phyloP scores from a whole-genome alignment of 1,140 invertebrate genomes.

The Akabosia matsudoensis region DNA sequence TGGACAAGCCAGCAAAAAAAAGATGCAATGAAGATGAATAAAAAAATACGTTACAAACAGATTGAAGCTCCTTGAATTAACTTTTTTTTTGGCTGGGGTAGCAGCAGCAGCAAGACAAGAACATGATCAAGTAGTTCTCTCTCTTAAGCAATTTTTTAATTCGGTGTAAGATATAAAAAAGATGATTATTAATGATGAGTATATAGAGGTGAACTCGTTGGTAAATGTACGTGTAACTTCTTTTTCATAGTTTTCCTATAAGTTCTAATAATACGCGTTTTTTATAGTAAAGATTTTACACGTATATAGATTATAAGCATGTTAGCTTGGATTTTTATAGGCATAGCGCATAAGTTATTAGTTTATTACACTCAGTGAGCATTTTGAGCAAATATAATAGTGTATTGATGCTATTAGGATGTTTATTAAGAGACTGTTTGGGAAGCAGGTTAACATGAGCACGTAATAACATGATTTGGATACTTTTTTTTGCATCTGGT shows the following conservation, averaged over 20 bases:
- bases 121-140: too few relatives aligned
- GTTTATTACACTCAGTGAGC: not conserved
- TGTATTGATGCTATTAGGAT: not conserved
- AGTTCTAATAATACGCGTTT: too few relatives aligned
- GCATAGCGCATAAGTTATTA: not conserved
- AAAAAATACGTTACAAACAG: conserved; percentile 15
- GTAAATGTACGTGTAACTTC: too few relatives aligned
- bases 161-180: too few relatives aligned
- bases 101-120: not conserved
- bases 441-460: not conserved
- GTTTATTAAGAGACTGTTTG: too few relatives aligned
- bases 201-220: too few relatives aligned
- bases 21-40: not conserved
- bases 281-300: too few relatives aligned
- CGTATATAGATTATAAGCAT: too few relatives aligned
- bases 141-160: too few relatives aligned
- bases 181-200: conserved; percentile 25
- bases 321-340: not conserved
- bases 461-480: not conserved
- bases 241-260: too few relatives aligned
- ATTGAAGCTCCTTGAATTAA: conserved; percentile 21
- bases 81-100: not conserved
- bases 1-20: not conserved
- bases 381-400: not conserved
- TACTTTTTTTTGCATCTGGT: not conserved